These are phyloP conservation scores for Phoenoteleia sp. DNA, from an alignment of 2,888 invertebrate genomes.

Conservation along the genomic window DNA sequence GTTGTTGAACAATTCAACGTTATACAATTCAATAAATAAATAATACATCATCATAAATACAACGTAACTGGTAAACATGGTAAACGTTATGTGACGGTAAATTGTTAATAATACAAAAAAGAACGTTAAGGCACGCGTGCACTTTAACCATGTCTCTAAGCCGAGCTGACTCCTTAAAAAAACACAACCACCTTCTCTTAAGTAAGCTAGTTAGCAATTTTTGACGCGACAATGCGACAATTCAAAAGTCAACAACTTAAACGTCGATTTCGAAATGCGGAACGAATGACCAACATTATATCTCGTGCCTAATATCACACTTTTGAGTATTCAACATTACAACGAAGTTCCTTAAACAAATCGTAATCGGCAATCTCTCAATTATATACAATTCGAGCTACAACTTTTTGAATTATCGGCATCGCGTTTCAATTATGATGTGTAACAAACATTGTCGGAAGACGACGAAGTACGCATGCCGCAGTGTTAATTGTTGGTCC, in stretches of 20 bases:
- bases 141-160: constrained; percentile 23
- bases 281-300: neutral
- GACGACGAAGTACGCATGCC: constrained; percentile 6
- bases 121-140: constrained; percentile 45
- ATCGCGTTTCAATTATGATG: neutral
- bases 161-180: constrained; percentile 1
- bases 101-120: constrained; percentile 29
- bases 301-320: constrained; percentile 3
- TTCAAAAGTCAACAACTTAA: neutral
- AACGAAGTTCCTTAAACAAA: neutral
- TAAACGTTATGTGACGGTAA: constrained; percentile 25
- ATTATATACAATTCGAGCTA: too few relatives aligned
- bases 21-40: constrained; percentile 55
- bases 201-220: constrained; percentile 24
- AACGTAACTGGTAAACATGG: constrained; percentile 14
- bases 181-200: constrained; percentile 6
- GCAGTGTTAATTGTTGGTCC: neutral
- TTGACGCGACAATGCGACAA: neutral
- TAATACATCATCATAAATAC: constrained; percentile 48
- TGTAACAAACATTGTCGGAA: neutral
- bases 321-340: constrained; percentile 3
- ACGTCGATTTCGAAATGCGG: neutral
- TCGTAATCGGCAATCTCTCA: too few relatives aligned
- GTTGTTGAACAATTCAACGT: constrained; percentile 15
- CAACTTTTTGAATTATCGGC: too few relatives aligned